Evolutionary conservation across 2,888 invertebrate species (phyloP), one percentile per base, ranked within the genome.

Genomic region (Heliconius charithonia): DNA sequence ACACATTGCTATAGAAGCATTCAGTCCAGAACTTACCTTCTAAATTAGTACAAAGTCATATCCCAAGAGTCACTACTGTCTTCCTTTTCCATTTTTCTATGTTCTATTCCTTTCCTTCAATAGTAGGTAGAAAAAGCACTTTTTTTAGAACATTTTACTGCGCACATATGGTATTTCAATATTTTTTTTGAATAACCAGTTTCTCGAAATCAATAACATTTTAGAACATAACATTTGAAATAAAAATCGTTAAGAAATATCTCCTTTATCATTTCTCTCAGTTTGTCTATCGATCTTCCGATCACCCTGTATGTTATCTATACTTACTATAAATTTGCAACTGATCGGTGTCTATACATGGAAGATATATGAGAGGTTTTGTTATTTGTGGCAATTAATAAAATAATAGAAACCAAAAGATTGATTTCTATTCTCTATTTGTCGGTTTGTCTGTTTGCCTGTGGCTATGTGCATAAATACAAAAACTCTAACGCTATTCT

Each of bases 1-100:
- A 77, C 59, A 75, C 80, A 80, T 81, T 76, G 72, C 67, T 37
- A 76, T 75, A 67, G 79, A 73, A 78, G 76, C 72, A 67, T 78
- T 76, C 71, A 75, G 71, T 72, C 67, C 75, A 76, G 74, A 76
- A 77, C 67, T 41, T 79, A 72, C 75, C 81, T 81, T 80, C 77
- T 72, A 59, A 59, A 59, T 59, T 59, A 59, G 59, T 59, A 59
- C n/a, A 59, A n/a, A 59, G 22, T 19, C 22, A 51, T 51, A 13
- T 80, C 81, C 79, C 81, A 16, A 32, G 75, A 69, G 81, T 41
- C 22, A 51, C 22, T 51, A 59, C 69, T 78, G 76, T 37, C 65
- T 29, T 59, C 59, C 69, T 65, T 59, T 59, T n/a, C n/a, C n/a
- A n/a, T 59, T 59, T n/a, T n/a, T 59, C 59, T 59, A 59, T 59